Evolutionary conservation across 2,888 invertebrate species (phyloP).

Genomic region (Chaetogeoica ovagalla): DNA sequence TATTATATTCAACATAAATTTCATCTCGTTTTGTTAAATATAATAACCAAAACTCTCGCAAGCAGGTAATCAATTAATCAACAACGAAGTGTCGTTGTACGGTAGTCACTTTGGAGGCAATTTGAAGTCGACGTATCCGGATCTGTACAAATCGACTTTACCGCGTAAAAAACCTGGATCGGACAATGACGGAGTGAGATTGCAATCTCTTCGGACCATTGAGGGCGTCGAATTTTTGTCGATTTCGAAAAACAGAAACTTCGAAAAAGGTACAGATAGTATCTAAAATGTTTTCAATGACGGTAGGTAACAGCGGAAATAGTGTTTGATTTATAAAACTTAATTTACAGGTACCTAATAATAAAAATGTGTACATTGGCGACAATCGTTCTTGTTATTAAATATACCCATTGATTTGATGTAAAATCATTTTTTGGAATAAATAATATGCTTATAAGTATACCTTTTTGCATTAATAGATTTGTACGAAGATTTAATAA

Average conservation of each 20-base stretch:
- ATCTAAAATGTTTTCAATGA: too few relatives aligned
- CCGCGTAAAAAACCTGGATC: not conserved
- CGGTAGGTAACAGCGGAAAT: too few relatives aligned
- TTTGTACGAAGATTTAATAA: slow-evolving; percentile 79
- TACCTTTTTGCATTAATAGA: slow-evolving; percentile 65
- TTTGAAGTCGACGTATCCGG: slow-evolving; percentile 64
- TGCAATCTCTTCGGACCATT: slow-evolving; percentile 56
- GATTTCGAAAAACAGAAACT: slow-evolving; percentile 58
- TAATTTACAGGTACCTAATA: too few relatives aligned
- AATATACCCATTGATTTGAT: too few relatives aligned
- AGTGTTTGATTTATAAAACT: too few relatives aligned
- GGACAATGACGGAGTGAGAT: not conserved
- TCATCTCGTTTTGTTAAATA: too few relatives aligned
- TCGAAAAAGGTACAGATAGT: slow-evolving; percentile 16
- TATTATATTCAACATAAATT: too few relatives aligned
- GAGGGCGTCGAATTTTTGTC: slow-evolving; percentile 22
- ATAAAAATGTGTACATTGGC: too few relatives aligned
- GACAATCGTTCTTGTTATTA: too few relatives aligned
- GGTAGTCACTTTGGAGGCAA: slow-evolving; percentile 67
- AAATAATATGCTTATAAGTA: too few relatives aligned
- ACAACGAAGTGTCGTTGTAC: slow-evolving; percentile 79
- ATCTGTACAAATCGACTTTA: slow-evolving; percentile 65
- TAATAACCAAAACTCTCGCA: not conserved
- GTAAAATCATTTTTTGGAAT: too few relatives aligned
- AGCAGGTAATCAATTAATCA: slow-evolving; percentile 70